These are phyloP conservation scores for Scaptomyza reducta DNA, from an alignment of 2,888 invertebrate species.

Conservation along the genomic window DNA sequence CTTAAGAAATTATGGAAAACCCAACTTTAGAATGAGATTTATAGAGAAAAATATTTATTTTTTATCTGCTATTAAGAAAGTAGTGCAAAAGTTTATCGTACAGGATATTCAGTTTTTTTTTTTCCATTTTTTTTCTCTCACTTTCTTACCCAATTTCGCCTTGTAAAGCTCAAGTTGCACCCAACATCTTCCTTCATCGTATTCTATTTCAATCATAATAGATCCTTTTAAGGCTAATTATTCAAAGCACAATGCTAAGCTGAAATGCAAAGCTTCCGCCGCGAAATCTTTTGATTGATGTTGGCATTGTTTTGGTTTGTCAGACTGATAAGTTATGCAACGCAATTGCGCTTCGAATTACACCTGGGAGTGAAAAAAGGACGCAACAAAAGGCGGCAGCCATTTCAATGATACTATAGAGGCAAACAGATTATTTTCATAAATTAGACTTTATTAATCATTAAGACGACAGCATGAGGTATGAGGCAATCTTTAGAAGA, in stretches of 20 bases:
- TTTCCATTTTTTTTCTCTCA: no score
- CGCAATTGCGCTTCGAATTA: slow-evolving; percentile 69
- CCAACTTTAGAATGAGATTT: no score
- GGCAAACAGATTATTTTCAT: slow-evolving; percentile 82
- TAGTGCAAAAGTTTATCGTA: no score
- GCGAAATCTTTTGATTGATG: slow-evolving; percentile 80
- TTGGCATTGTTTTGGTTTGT: slow-evolving; percentile 78
- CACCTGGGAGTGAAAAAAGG: slow-evolving; percentile 55
- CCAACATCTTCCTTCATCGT: neutral
- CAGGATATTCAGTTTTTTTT: neutral
- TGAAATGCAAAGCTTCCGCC: slow-evolving; percentile 54
- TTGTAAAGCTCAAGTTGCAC: neutral
- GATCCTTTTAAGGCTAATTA: slow-evolving; percentile 65
- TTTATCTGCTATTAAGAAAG: no score
- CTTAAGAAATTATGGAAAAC: neutral
- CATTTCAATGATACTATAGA: slow-evolving; percentile 41
- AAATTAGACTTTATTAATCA: slow-evolving; percentile 82
- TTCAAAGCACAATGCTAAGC: slow-evolving; percentile 53
- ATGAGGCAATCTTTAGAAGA: slow-evolving; percentile 23
- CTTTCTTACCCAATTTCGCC: neutral
- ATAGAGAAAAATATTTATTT: no score
- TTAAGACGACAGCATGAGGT: slow-evolving; percentile 75
- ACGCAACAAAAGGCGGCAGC: slow-evolving; percentile 40
- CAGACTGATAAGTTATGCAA: slow-evolving; percentile 65
- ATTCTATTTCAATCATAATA: slow-evolving; percentile 34